These are phyloP conservation scores for Carapus acus DNA, from an alignment of 2,797 vertebrate genomes.

Conservation along the genomic window DNA sequence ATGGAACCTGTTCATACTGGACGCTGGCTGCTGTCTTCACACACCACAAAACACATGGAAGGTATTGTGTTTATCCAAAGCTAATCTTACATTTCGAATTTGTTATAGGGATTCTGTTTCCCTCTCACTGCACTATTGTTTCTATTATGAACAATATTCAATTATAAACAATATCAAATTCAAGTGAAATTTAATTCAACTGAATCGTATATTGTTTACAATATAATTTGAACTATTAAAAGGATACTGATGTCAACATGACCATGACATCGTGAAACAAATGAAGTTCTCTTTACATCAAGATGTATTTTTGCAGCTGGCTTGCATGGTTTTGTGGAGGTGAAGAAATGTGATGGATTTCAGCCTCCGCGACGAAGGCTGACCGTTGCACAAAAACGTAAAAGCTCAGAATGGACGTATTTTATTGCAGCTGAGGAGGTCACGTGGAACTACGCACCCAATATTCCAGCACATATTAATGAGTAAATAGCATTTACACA, in stretches of 20 bases:
- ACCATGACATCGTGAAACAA: too few species aligned
- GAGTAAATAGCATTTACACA: conserved; percentile 68
- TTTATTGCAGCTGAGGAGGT: conserved; percentile 92
- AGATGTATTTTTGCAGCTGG: conserved; percentile 68
- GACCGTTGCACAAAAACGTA: conserved; percentile 62
- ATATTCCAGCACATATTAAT: conserved; percentile 69
- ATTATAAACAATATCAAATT: too few species aligned
- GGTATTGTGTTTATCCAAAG: too few species aligned
- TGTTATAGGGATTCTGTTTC: too few species aligned
- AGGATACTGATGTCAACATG: too few species aligned
- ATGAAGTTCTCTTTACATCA: too few species aligned
- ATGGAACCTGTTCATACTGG: conserved; percentile 78
- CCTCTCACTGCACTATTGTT: too few species aligned
- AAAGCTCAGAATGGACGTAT: conserved; percentile 81
- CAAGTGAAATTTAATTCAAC: too few species aligned
- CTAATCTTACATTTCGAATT: too few species aligned
- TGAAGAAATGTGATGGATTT: conserved; percentile 73
- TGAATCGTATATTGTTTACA: too few species aligned
- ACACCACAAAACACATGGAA: conserved; percentile 80
- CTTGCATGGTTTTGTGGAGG: conserved; percentile 79
- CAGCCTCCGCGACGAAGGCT: conserved; percentile 55
- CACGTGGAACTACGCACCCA: conserved; percentile 85
- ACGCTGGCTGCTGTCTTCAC: conserved; percentile 85
- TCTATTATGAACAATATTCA: too few species aligned
- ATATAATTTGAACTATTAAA: too few species aligned